These are phyloP conservation scores for Spinus olivaceus DNA, from an alignment of 2,797 vertebrate genomes.

Conservation along the genomic window DNA sequence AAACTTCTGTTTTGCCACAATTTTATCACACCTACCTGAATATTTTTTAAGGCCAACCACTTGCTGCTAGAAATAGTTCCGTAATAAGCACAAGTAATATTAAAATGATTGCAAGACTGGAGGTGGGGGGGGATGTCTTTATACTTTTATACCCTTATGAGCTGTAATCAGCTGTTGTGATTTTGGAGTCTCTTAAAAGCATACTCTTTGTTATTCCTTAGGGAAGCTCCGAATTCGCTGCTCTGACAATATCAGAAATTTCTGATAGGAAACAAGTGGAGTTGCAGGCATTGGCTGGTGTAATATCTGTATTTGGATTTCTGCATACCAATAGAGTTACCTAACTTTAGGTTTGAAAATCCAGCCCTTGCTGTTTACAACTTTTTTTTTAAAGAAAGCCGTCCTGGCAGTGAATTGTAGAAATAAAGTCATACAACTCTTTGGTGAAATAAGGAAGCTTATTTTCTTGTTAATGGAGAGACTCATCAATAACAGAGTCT, in stretches of 20 bases:
- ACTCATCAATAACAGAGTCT: background rate
- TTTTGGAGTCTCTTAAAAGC: background rate
- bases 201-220: background rate
- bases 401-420: background rate
- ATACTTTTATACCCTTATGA: background rate
- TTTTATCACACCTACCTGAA: background rate
- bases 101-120: background rate
- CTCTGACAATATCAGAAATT: background rate
- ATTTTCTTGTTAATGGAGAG: background rate
- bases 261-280: background rate
- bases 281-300: background rate
- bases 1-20: background rate
- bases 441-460: background rate
- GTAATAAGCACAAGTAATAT: background rate
- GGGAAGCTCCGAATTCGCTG: background rate
- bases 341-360: slow-evolving; percentile 10
- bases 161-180: background rate
- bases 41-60: background rate
- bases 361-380: background rate
- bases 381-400: background rate
- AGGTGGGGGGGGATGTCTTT: rapidly evolving
- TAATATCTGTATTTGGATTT: slow-evolving; percentile 28
- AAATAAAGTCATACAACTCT: background rate
- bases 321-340: background rate
- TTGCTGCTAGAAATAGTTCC: background rate